A percentile compares a stretch with the other conserved stretches of the same genome.
Conservation (phyloP, 1,140 invertebrate genomes). For the Anastatus disparis region DNA sequence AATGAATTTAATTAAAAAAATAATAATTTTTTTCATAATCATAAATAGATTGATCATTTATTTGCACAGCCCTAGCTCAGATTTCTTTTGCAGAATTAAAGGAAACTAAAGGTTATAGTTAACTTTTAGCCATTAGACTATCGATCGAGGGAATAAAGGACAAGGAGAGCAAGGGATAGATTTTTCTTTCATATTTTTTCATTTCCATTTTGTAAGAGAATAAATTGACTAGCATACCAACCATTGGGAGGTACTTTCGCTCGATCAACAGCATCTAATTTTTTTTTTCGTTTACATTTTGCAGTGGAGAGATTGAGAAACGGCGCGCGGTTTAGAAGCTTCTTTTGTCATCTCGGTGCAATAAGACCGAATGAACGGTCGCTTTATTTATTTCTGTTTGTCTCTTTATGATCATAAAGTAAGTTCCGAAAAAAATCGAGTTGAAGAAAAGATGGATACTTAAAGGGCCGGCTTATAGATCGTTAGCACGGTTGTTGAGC, state of each 20-base stretch:
- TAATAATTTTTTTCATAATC: constrained; percentile 5
- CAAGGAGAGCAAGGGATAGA: background rate
- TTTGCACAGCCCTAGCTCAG: constrained; percentile 39
- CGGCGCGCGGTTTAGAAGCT: constrained; percentile 27
- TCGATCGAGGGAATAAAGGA: constrained; percentile 7
- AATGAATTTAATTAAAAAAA: background rate
- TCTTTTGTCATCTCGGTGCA: constrained; percentile 25
- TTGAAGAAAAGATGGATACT: background rate
- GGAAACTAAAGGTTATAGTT: constrained; percentile 34
- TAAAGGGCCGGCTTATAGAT: background rate
- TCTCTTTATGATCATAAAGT: background rate
- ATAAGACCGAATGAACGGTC: constrained; percentile 15
- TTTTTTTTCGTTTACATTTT: constrained; percentile 43
- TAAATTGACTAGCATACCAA: constrained; percentile 62
- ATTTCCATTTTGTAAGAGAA: constrained; percentile 39
- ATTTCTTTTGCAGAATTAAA: constrained; percentile 22
- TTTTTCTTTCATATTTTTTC: constrained; percentile 29
- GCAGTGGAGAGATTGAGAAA: constrained; percentile 31
- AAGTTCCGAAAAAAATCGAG: no score
- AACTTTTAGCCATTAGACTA: constrained; percentile 39
- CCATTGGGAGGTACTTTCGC: constrained; percentile 31
- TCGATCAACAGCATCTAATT: constrained; percentile 44
- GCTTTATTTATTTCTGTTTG: background rate
- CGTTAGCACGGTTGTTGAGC: constrained; percentile 59
- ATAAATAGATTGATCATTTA: constrained; percentile 13